Evolutionary conservation across 2,888 invertebrate species (phyloP).

Genomic region (Thecocarcelia acutangulata): DNA sequence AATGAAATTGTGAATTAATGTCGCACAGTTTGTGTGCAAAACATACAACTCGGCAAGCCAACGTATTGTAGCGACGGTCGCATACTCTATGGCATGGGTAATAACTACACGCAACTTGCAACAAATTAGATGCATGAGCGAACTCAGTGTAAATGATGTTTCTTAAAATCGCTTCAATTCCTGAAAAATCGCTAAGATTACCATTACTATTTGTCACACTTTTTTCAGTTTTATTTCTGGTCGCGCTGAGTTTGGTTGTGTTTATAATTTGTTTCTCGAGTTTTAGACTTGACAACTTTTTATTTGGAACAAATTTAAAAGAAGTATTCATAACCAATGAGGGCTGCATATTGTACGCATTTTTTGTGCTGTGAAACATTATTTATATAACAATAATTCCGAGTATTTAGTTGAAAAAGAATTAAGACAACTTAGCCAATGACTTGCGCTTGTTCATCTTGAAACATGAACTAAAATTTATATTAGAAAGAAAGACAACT

Average conservation of each 20-base stretch:
- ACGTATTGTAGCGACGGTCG: too few species aligned
- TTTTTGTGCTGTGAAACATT: conserved; percentile 52
- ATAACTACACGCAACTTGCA: too few species aligned
- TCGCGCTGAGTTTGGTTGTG: conserved; percentile 63
- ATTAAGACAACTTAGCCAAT: conserved; percentile 45
- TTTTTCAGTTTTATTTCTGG: conserved; percentile 60
- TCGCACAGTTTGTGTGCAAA: too few species aligned
- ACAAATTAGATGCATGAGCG: too few species aligned
- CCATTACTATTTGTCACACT: conserved; percentile 26
- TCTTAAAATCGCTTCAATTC: neutral
- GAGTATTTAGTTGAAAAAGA: neutral
- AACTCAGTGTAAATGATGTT: neutral
- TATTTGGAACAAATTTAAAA: conserved; percentile 24
- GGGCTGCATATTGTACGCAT: conserved; percentile 31
- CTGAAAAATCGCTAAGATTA: neutral
- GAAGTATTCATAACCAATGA: conserved; percentile 25
- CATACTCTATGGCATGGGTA: too few species aligned
- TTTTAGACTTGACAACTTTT: conserved; percentile 10
- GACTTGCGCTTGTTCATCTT: conserved; percentile 60
- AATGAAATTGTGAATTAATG: too few species aligned
- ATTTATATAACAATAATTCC: conserved; percentile 11
- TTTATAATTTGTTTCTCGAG: conserved; percentile 25
- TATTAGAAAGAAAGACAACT: conserved; percentile 16
- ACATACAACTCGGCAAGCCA: too few species aligned
- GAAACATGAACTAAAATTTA: conserved; percentile 31